These are phyloP conservation scores for Prietella phreatophila DNA, from an alignment of 2,113 vertebrate species.

Conservation along the genomic window DNA sequence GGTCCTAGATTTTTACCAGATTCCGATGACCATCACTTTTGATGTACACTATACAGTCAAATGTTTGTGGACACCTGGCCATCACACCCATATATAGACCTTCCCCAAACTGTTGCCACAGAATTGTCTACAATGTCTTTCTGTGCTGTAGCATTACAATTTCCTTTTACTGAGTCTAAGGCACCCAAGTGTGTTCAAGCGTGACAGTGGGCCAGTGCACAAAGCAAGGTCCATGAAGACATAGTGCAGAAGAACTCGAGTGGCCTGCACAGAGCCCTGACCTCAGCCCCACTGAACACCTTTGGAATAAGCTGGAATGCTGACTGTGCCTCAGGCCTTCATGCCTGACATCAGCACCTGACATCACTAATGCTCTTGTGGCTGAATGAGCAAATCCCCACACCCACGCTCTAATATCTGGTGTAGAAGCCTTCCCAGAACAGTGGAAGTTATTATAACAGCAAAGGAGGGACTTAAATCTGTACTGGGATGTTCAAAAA, in stretches of 20 bases:
- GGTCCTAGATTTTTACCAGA: neutral
- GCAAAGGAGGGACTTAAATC: no score
- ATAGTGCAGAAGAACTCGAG: neutral
- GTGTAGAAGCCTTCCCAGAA: neutral
- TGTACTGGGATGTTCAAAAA: no score
- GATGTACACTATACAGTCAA: neutral
- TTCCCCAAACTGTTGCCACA: neutral
- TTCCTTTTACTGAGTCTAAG: neutral
- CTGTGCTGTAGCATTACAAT: neutral
- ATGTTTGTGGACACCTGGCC: neutral
- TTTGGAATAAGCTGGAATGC: no score
- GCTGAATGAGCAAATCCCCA: neutral
- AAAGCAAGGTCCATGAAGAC: neutral
- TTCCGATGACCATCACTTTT: neutral
- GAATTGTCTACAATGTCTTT: neutral
- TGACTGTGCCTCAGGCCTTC: no score
- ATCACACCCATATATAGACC: neutral
- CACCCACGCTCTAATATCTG: neutral
- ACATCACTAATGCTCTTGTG: neutral
- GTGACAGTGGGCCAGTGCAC: neutral
- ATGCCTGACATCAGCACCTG: no score
- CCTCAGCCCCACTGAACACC: no score
- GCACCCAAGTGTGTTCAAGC: neutral
- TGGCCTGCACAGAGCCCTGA: neutral
- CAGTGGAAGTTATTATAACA: no score